Conservation (phyloP, 2,113 vertebrate species). For the Dicrurus megarhynchus region DNA sequence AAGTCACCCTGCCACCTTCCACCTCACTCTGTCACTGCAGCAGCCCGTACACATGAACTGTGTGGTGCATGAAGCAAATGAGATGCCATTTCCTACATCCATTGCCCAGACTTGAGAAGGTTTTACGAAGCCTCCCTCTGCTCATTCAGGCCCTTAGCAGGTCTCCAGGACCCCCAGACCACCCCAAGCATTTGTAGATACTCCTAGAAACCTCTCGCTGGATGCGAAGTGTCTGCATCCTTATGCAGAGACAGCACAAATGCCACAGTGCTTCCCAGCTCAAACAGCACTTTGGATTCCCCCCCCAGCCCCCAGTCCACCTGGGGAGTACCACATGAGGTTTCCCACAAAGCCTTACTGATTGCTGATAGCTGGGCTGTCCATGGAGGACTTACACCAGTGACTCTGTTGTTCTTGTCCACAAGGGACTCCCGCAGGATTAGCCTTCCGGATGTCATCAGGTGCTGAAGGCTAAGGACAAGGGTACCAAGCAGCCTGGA, state of each 20-base stretch:
- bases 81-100: background rate
- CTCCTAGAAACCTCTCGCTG: background rate
- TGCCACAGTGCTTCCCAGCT: background rate
- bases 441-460: slow-evolving; percentile 79
- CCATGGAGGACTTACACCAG: slow-evolving; percentile 67
- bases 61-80: background rate
- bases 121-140: background rate
- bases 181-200: background rate
- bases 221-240: background rate
- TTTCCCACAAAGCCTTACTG: background rate
- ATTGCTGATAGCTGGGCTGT: background rate
- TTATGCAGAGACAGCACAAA: background rate
- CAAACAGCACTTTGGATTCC: background rate
- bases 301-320: background rate
- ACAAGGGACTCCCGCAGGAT: slow-evolving; percentile 82
- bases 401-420: slow-evolving; percentile 80
- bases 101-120: background rate
- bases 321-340: background rate
- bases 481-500: slow-evolving; percentile 84
- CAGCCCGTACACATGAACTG: fast-evolving
- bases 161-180: background rate
- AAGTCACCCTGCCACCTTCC: background rate
- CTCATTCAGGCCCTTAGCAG: background rate
- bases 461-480: slow-evolving; percentile 87
- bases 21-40: background rate